These are phyloP conservation scores for Setipinna tenuifilis DNA, from an alignment of 2,797 vertebrate species.

Conservation along the genomic window DNA sequence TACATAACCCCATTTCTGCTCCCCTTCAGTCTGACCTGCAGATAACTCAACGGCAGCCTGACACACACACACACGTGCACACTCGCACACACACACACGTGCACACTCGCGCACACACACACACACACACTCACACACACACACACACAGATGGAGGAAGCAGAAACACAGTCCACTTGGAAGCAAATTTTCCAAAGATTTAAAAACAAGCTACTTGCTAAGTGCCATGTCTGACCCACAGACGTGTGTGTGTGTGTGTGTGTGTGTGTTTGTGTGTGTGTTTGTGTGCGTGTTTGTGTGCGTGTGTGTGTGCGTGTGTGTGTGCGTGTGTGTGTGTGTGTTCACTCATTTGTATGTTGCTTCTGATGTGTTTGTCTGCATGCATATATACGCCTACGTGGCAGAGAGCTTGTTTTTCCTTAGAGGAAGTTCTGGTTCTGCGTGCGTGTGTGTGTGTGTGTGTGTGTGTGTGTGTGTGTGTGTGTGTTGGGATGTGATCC, in stretches of 20 bases:
- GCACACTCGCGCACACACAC: background rate
- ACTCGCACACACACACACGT: background rate
- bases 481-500: background rate
- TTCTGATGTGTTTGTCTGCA: background rate
- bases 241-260: slow-evolving; percentile 12
- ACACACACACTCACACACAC: slow-evolving; percentile 11
- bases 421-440: slow-evolving; percentile 43
- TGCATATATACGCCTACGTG: background rate
- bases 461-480: slow-evolving; percentile 28
- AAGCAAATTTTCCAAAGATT: background rate
- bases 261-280: slow-evolving; percentile 2
- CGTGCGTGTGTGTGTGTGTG: slow-evolving; percentile 35
- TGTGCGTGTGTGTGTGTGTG: slow-evolving; percentile 6
- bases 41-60: background rate
- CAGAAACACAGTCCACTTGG: background rate
- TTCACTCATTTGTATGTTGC: background rate
- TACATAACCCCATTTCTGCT: background rate
- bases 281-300: too few species aligned
- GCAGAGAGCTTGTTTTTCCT: slow-evolving; percentile 12
- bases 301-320: background rate
- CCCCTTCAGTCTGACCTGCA: background rate
- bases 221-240: background rate
- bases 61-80: background rate
- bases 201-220: background rate
- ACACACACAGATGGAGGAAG: background rate